Evolutionary conservation across 1,140 invertebrate genomes (phyloP), one percentile per base, ranked within the genome.

Genomic region (Neodiprion fabricii): DNA sequence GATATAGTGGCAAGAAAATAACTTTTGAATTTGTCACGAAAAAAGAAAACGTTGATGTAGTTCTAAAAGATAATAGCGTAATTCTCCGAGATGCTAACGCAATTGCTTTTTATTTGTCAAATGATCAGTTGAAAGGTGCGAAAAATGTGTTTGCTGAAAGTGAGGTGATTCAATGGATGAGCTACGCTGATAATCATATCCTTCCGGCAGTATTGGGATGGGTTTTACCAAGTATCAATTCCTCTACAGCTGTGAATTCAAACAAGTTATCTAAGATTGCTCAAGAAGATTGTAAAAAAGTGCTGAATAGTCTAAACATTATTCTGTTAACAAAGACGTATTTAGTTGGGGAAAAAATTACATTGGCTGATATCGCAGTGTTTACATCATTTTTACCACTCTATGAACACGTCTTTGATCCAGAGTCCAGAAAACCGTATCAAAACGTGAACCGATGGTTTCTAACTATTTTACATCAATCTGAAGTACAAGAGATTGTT

Each of bases 361-460:
- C 93, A 48, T 87, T 95, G 70, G 95, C 95, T 74, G 95, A 96
- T 86, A 91, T 96, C 77, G 84, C 89, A 48, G 84, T 95, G 14
- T 91, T 91, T 74, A 90, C 90, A 72, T 88, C 90, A 74, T 81
- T 96, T 21, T 47, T 86, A 21, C 90, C 91, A n/a, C 84, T 93
- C 4, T 94, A 91, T 80, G 87, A 92, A 84, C 79, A 91, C 76
- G 88, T 91, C 68, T 83, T 90, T 14, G 84, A 87, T 79, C 48
- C 75, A 7, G 74, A 81, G 14, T 79, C 85, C 73, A 88, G 90
- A 69, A 86, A 89, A 72, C 85, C 89, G 47, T 93, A 87, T 80
- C 72, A 77, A 9, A 93, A 94, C 84, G 83, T 92, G 2, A 91
- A 90, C 71, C 88, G 94, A 76, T 96, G 94, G 94, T 95, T 95